Percentiles rank a stretch among this genome's conserved stretches.
phyloP scores from a whole-genome alignment of 1,140 invertebrate species.

The Drosophila baimaii region DNA sequence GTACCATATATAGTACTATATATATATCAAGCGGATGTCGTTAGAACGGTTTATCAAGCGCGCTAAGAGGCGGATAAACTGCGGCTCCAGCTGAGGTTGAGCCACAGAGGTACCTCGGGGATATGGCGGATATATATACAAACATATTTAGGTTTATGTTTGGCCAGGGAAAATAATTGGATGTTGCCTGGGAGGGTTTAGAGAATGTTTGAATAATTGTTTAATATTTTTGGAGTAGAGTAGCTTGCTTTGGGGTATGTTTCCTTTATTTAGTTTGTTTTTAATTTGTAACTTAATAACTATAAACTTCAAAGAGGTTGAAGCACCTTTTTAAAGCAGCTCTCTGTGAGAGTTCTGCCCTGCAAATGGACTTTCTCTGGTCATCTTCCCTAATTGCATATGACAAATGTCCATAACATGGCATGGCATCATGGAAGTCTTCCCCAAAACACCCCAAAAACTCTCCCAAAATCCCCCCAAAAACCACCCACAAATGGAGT shows the following conservation, averaged over 20 bases:
- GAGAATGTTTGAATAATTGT: not conserved
- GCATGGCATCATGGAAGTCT: not conserved
- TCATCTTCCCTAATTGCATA: slow-evolving; percentile 74
- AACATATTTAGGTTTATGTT: slow-evolving; percentile 13
- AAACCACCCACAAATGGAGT: slow-evolving; percentile 3
- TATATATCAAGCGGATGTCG: slow-evolving; percentile 42
- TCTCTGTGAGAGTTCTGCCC: not conserved
- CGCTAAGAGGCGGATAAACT: slow-evolving; percentile 41
- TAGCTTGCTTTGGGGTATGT: not conserved
- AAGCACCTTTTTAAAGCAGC: not conserved
- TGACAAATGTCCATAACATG: slow-evolving; percentile 58
- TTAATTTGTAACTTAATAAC: too few species aligned
- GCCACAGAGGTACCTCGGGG: not conserved
- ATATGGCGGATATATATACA: not conserved
- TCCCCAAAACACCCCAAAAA: not conserved
- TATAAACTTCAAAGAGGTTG: too few species aligned
- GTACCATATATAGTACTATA: slow-evolving; percentile 4
- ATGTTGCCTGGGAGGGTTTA: slow-evolving; percentile 8
- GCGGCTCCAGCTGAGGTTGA: slow-evolving; percentile 3
- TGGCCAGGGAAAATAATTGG: slow-evolving; percentile 37
- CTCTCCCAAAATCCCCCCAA: slow-evolving; percentile 22
- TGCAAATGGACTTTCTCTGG: slow-evolving; percentile 25
- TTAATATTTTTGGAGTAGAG: not conserved
- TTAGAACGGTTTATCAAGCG: slow-evolving; percentile 46
- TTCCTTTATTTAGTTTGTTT: not conserved